Base-by-base conservation (phyloP, 2,113 vertebrate genomes). In the Silurus glanis region DNA sequence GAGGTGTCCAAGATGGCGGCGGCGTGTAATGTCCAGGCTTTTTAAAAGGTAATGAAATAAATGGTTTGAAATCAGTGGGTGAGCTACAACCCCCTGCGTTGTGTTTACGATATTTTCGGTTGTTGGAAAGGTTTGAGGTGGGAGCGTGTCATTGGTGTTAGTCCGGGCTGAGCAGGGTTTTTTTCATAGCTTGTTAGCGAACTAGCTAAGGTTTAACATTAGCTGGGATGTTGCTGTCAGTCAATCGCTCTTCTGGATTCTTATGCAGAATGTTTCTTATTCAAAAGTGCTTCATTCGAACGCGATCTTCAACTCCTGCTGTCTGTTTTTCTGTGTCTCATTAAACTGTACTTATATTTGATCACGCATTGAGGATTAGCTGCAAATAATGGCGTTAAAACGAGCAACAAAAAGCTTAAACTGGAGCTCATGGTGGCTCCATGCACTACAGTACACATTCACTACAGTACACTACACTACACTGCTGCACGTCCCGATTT, bases 1-100 rank as follows among this genome's bases (percentile, higher is more conserved):
- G 92, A 94, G 79, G 87, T 92, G 94, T 93, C 92, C 94, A 97
- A 97, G 94, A 97, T 97, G 96, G 96, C 96, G 95, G 95, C 95
- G 94, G 94, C 95, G 96, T 96, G 94, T 94, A 93, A 94, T 93
- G 93, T 90, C 93, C 91, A 90, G 93, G 92, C 89, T 91, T 86
- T 93, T 87, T 95, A 94, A 94, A 94, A 94, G 95, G 95, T 96
- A 96, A 96, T 94, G 93, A 95, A 86, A 81, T 87, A 78, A 76
- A 83, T 80, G 75, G 79, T 83, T 88, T 72, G 47, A 64, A 88
- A 53, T 8, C 56, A 25, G 64, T 14, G 21, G 1, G 12, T n/a
- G 21, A 1, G 9, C 64, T 58, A 13, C 85, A 87, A 76, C 17
- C 10, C 3, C 16, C 12, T 9, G 58, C 1, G 17, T n/a, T 78